Evolutionary conservation across 1,140 invertebrate species (phyloP), one percentile per base, ranked within the genome.

Genomic region (Eupristina koningsbergeri): DNA sequence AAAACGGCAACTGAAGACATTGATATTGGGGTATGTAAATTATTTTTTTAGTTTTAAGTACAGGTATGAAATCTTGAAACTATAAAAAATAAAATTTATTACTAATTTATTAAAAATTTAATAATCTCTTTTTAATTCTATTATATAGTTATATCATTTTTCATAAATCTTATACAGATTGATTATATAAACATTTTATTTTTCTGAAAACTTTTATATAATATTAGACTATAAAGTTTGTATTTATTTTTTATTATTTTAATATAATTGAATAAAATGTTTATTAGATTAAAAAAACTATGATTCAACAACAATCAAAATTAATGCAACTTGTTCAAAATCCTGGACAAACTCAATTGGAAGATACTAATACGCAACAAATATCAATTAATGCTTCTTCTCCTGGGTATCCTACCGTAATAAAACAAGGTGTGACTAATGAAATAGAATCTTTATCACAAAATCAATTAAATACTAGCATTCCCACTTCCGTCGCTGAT

Each of bases 291-390:
- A 73, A 85, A 69, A 41, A 80, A 61, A 3, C 61, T 26, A 34
- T 34, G 9, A 41, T 67, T 45, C 69, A 74, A 29, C 64, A 64
- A 29, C 83, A 80, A 77, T 47, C 45, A 3, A 61, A 85, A 26
- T 11, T 31, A 61, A 53, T 26, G n/a, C 84, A 81, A 85, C 58
- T 87, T 29, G 67, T 81, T 74, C 87, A 89, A 83, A 61, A 79
- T 64, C 34, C 73, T 22, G 34, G 86, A 34, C 87, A 86, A 76
- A 87, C 79, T 31, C 83, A 86, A 45, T 64, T 69, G 3, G 86
- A 85, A 34, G 67, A 77, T 58, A n/a, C 71, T 53, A 39, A 63
- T 26, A 58, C 50, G 31, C 84, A 87, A 17, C 75, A 83, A 53
- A 80, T 75, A 50, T 41, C 82, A 31, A 36, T 71, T 58, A 81